Conservation (phyloP, 1,140 invertebrate species). For the Aphidius ervi region DNA sequence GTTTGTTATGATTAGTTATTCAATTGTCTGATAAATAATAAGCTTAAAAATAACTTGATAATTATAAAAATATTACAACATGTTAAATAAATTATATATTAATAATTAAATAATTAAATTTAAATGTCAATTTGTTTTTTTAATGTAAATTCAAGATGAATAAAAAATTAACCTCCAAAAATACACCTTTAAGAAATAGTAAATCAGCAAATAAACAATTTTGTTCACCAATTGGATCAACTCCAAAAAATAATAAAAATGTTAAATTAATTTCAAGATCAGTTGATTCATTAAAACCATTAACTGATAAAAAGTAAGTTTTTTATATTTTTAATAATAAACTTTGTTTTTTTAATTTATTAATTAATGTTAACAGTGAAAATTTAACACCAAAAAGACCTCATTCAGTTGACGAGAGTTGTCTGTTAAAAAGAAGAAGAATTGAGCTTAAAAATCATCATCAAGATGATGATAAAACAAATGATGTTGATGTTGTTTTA, state of each 20-base stretch:
- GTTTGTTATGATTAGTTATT: no score
- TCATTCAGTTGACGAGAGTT: neutral
- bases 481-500: neutral
- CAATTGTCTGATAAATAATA: no score
- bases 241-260: slow-evolving; percentile 16
- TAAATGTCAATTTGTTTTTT: no score
- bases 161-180: slow-evolving; percentile 19
- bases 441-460: slow-evolving; percentile 7
- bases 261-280: neutral
- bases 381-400: slow-evolving; percentile 5
- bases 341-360: neutral
- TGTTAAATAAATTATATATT: no score
- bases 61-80: no score
- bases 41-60: no score
- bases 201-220: slow-evolving; percentile 23
- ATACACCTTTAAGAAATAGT: slow-evolving; percentile 24
- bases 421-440: slow-evolving; percentile 18
- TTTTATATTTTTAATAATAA: slow-evolving; percentile 5
- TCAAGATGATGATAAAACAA: neutral
- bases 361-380: slow-evolving; percentile 5
- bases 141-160: slow-evolving; percentile 8
- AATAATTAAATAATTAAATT: no score
- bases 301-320: slow-evolving; percentile 2
- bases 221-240: slow-evolving; percentile 20
- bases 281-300: slow-evolving; percentile 2